Conservation (phyloP, 2,113 vertebrate genomes). For the Melanostigma gelatinosum region DNA sequence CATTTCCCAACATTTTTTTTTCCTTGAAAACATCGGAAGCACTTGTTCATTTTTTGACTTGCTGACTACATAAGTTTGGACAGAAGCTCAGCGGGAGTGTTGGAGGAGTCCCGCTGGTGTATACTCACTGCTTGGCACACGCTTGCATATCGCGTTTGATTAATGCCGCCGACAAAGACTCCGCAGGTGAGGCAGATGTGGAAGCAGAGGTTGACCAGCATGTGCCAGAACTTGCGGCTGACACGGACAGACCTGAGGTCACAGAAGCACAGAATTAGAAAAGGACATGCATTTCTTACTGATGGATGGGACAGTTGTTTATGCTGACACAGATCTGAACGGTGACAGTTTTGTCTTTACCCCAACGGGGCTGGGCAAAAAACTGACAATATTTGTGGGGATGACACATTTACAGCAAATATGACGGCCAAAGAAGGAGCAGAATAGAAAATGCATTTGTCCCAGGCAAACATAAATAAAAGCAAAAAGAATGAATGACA, state of each 20-base stretch:
- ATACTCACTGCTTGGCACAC: conserved; percentile 96
- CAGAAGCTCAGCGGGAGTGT: background rate
- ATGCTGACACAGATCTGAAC: background rate
- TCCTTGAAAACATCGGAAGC: conserved; percentile 21
- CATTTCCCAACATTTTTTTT: background rate
- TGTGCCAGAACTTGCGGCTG: conserved; percentile 97
- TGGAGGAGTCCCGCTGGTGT: background rate
- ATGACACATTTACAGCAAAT: background rate
- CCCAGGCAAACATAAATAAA: background rate
- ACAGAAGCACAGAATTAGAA: conserved; percentile 45
- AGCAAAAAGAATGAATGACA: background rate
- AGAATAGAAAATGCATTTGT: background rate
- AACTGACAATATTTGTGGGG: background rate
- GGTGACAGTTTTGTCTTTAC: background rate
- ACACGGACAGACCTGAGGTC: conserved; percentile 86
- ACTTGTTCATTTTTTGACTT: conserved; percentile 8
- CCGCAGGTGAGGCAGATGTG: conserved; percentile 93
- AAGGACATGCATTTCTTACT: background rate
- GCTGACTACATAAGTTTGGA: conserved; percentile 2
- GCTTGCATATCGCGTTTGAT: conserved; percentile 89
- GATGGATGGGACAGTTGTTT: background rate
- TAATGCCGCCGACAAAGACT: conserved; percentile 93
- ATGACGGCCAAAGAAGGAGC: background rate
- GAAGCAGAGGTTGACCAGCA: conserved; percentile 95
- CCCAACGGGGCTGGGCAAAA: background rate